Conservation (phyloP, 1,140 invertebrate species). For the Sarcophaga peregrina region DNA sequence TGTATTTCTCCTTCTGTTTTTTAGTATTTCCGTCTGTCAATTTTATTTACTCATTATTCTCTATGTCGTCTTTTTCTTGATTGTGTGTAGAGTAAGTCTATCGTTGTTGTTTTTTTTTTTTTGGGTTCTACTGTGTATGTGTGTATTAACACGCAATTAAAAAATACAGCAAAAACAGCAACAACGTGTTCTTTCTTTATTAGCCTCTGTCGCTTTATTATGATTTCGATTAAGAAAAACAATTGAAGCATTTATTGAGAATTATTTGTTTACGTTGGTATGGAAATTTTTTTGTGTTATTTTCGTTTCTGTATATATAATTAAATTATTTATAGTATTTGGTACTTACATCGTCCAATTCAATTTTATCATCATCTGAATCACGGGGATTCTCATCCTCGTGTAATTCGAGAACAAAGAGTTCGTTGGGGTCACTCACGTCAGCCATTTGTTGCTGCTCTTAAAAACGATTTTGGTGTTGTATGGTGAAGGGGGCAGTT, state of each 20-base stretch:
- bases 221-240: not conserved
- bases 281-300: not conserved
- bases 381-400: conserved; percentile 78
- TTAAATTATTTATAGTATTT: not conserved
- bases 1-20: conserved; percentile 13
- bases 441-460: conserved; percentile 73
- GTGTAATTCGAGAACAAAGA: conserved; percentile 91
- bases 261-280: not conserved
- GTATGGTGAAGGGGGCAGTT: conserved; percentile 56
- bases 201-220: not conserved
- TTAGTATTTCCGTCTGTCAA: conserved; percentile 16
- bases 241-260: not conserved
- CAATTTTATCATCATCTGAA: conserved; percentile 87
- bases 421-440: conserved; percentile 66
- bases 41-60: not conserved
- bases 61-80: not conserved
- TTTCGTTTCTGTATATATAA: not conserved
- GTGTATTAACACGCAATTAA: conserved; percentile 34
- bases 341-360: conserved; percentile 79
- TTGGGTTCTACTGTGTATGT: too few species aligned
- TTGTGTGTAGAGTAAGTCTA: too few species aligned
- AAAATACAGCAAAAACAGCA: not conserved
- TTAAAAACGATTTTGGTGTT: not conserved
- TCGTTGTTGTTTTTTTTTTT: not conserved
- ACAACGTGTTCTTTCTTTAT: conserved; percentile 26